A percentile compares a stretch with the other conserved stretches of the same genome.
These are phyloP conservation scores for Cerastis leucographa DNA, from an alignment of 2,888 invertebrate genomes.

Conservation along the genomic window DNA sequence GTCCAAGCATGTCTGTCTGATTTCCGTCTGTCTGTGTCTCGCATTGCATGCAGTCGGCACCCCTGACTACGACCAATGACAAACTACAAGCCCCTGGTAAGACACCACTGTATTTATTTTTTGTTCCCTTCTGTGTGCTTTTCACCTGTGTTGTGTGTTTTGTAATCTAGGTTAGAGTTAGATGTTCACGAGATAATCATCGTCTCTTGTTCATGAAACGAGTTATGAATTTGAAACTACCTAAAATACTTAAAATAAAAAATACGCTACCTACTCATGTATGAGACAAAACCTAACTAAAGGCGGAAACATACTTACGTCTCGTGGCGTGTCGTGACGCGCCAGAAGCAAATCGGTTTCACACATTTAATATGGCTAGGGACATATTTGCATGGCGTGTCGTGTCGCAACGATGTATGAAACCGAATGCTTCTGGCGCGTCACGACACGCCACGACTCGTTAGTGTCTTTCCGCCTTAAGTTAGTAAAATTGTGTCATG, in stretches of 20 bases:
- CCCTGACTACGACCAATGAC: constrained; percentile 82
- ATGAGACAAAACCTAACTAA: not conserved
- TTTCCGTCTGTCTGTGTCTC: constrained; percentile 80
- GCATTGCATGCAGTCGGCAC: constrained; percentile 87
- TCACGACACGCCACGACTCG: too few species aligned
- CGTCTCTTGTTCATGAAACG: not conserved
- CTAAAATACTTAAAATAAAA: not conserved
- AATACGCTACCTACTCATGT: not conserved
- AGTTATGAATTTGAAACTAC: not conserved
- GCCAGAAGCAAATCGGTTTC: too few species aligned
- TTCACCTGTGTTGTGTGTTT: constrained; percentile 37
- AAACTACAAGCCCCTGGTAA: constrained; percentile 88
- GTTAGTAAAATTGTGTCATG: not conserved
- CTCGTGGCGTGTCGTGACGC: too few species aligned
- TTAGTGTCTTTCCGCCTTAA: too few species aligned
- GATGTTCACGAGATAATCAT: not conserved
- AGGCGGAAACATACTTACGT: too few species aligned
- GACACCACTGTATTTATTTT: constrained; percentile 62
- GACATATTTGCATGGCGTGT: too few species aligned
- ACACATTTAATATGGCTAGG: too few species aligned
- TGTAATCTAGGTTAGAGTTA: not conserved
- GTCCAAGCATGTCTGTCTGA: constrained; percentile 71
- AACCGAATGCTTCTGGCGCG: too few species aligned
- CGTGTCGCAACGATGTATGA: too few species aligned
- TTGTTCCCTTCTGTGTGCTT: constrained; percentile 45